These are phyloP conservation scores for Chironomus tentans DNA, from an alignment of 2,888 invertebrate genomes.

Conservation along the genomic window DNA sequence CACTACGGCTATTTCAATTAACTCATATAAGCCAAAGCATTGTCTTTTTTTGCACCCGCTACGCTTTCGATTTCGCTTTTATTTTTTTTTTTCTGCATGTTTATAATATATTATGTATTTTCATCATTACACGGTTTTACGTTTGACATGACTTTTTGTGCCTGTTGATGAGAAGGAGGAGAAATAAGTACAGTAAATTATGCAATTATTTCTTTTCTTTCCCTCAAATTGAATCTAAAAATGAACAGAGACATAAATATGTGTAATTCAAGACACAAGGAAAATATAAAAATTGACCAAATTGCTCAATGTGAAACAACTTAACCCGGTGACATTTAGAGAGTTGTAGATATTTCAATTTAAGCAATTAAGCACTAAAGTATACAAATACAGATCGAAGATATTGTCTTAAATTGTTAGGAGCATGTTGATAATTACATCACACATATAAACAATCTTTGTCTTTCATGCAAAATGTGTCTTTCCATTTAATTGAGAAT, in stretches of 20 bases:
- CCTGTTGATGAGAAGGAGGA: not conserved
- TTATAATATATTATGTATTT: not conserved
- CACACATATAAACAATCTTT: not conserved
- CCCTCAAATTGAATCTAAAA: too few relatives aligned
- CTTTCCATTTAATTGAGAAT: not conserved
- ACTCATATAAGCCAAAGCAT: not conserved
- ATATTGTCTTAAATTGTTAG: not conserved
- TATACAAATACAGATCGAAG: not conserved
- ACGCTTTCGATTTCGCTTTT: conserved; percentile 24
- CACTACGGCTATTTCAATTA: conserved; percentile 5
- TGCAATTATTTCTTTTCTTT: too few relatives aligned
- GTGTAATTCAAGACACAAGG: not conserved
- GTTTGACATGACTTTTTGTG: not conserved
- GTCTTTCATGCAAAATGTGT: too few relatives aligned
- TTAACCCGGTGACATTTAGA: conserved; percentile 8
- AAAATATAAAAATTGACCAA: not conserved
- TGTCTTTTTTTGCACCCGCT: conserved; percentile 15
- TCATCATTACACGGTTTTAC: not conserved
- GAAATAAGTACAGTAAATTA: not conserved
- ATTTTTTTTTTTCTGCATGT: not conserved
- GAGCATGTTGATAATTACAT: not conserved
- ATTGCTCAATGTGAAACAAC: not conserved
- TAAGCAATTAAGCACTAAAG: not conserved
- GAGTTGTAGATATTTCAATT: not conserved
- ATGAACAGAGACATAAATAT: too few relatives aligned